A percentile compares a stretch with the other conserved stretches of the same genome.
Evolutionary conservation across 2,113 vertebrate species (phyloP).

Genomic region (Chionis minor): DNA sequence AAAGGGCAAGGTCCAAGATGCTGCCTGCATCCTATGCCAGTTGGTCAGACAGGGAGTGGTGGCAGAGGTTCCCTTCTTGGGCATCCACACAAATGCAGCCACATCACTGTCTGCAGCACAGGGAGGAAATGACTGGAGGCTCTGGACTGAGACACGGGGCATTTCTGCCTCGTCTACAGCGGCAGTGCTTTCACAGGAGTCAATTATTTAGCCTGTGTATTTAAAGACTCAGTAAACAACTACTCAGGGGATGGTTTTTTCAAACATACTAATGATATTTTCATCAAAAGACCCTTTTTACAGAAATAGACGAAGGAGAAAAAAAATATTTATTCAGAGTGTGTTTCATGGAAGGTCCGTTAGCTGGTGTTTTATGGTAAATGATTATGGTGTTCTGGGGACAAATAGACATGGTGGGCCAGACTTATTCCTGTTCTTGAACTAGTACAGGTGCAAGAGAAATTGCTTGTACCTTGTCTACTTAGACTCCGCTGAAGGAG

Average conservation of each 20-base stretch:
- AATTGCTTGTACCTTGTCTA: background rate
- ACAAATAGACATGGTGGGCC: background rate
- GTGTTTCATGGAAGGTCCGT: background rate
- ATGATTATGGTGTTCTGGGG: background rate
- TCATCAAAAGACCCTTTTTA: slow-evolving; percentile 57
- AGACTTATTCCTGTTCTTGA: background rate
- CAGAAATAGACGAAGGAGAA: background rate
- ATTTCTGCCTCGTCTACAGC: background rate
- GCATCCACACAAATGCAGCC: background rate
- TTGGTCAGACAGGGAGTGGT: background rate
- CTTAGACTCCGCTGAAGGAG: background rate
- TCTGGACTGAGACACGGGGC: background rate
- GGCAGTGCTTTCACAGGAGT: background rate
- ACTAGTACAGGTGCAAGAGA: background rate
- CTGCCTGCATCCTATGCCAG: accelerated
- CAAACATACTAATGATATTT: slow-evolving; percentile 10
- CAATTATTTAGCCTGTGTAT: slow-evolving; percentile 25
- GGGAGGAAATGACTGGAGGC: background rate
- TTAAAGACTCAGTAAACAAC: slow-evolving; percentile 59
- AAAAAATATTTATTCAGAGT: slow-evolving; percentile 30
- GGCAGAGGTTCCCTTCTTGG: background rate
- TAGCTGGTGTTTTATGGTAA: background rate
- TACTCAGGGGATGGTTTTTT: background rate
- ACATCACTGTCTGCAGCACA: background rate
- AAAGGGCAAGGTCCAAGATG: background rate